Evolutionary conservation across 2,113 vertebrate species (phyloP).

Genomic region (Nipponia nippon): DNA sequence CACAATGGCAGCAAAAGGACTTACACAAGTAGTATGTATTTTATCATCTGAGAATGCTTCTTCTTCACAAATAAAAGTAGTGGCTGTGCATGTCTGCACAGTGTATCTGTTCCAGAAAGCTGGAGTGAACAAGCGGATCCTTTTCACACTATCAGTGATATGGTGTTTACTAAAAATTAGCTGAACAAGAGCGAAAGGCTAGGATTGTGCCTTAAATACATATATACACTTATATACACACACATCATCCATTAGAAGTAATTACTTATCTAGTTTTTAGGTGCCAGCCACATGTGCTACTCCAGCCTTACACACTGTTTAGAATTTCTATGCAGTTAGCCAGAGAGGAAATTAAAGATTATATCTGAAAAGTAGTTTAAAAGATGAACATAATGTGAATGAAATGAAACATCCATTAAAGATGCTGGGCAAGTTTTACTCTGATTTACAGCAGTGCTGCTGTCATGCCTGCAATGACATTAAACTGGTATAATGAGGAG

Average conservation of each 20-base stretch:
- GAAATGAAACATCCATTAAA: neutral
- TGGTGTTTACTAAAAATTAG: neutral
- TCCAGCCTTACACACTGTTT: neutral
- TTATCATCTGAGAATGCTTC: neutral
- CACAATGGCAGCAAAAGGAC: neutral
- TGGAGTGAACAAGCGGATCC: neutral
- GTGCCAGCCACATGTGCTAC: neutral
- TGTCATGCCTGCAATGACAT: neutral
- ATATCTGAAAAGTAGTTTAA: neutral
- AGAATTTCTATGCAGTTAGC: neutral
- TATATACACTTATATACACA: neutral
- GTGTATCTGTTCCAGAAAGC: neutral
- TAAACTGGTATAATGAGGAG: neutral
- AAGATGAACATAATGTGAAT: neutral
- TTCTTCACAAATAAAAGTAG: neutral
- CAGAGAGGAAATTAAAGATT: slow-evolving; percentile 44
- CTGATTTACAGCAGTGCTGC: neutral
- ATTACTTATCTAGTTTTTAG: neutral
- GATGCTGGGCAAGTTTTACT: neutral
- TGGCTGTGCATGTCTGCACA: neutral
- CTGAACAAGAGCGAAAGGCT: neutral
- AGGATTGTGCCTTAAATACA: neutral
- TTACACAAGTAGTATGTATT: neutral
- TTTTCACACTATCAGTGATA: neutral
- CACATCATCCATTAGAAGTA: neutral